Evolutionary conservation across 1,140 invertebrate genomes (phyloP), one percentile per base, ranked within the genome.

Genomic region (Vanessa atalanta): DNA sequence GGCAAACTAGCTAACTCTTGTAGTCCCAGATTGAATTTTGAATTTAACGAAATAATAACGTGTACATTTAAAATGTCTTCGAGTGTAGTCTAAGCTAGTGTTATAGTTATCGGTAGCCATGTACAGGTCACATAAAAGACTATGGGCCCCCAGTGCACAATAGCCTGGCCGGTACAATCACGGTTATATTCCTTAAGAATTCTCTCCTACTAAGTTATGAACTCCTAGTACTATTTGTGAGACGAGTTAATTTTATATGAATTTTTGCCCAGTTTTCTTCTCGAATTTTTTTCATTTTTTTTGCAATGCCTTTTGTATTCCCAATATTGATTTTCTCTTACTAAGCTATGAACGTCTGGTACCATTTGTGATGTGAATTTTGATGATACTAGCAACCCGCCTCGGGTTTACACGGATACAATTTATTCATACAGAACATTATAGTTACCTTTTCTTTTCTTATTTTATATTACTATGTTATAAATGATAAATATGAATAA

Each of bases 121-220:
- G 69, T 71, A 64, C 61, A 64, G 69, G 69, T 71, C 69, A 26
- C 69, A 71, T 71, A 71, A 71, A 71, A 71, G 60, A 71, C 47
- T 61, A 71, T 64, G 47, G 69, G 47, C 47, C 69, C 69, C 69
- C n/a, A 31, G 61, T 43, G 69, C 48, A 71, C 60, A 50, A 53
- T 69, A 55, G 51, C 66, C 57, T 57, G 66, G 20, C 66, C 37
- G 66, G 55, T 69, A 69, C 55, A 69, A 57, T 23, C 66, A 47
- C 55, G 50, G 66, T 23, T 69, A 20, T 69, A 69, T 15, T 57
- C 66, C 37, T 60, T 57, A 55, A 69, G 53, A 69, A 47, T 47
- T 69, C 26, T 61, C 23, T 61, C 13, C 57, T 57, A 20, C 53
- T 57, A 57, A 57, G 55, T 57, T 57, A 57, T 57, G 55, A 57